These are phyloP conservation scores for Silurus meridionalis DNA, from an alignment of 2,113 vertebrate genomes.

Conservation along the genomic window DNA sequence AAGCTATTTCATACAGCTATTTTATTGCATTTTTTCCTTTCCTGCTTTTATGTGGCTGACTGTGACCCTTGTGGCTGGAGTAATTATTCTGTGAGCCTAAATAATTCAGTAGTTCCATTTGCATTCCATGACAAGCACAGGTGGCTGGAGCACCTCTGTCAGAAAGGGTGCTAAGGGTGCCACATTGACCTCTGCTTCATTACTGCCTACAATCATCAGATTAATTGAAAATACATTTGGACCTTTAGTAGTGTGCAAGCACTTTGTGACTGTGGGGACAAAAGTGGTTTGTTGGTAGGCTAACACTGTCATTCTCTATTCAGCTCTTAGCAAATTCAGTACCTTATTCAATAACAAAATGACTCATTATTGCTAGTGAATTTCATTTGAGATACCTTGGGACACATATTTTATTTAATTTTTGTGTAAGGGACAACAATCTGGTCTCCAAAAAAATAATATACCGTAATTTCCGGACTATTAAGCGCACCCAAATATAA, in stretches of 20 bases:
- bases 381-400: background rate
- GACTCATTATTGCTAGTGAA: background rate
- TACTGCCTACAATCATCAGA: background rate
- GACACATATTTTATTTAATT: background rate
- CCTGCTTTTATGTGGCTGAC: background rate
- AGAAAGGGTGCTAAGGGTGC: background rate
- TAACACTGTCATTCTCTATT: background rate
- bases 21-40: background rate
- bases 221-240: background rate
- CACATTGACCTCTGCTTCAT: slow-evolving; percentile 2
- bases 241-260: background rate
- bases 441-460: background rate
- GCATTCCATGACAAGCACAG: slow-evolving; percentile 14
- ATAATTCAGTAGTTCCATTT: background rate
- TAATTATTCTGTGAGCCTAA: background rate
- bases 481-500: no score
- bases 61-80: background rate
- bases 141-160: background rate
- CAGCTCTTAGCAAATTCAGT: background rate
- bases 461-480: no score
- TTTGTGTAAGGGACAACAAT: background rate
- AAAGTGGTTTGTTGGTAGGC: background rate
- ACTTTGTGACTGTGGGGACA: background rate
- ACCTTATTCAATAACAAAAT: background rate
- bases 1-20: background rate